Evolutionary conservation across 2,888 invertebrate genomes (phyloP).

Genomic region (Sclerodermus sp.): DNA sequence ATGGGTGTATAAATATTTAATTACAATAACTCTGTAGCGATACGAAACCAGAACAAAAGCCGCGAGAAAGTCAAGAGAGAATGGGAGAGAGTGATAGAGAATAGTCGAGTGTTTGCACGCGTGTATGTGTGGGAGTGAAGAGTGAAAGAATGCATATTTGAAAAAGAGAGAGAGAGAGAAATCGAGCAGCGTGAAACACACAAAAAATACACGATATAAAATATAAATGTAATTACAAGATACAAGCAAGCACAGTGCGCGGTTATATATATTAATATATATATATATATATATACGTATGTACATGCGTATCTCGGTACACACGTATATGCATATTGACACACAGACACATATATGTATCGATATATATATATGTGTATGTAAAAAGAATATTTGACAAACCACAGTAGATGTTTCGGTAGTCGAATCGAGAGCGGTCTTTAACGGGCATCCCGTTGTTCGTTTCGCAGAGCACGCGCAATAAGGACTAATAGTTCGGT

Average conservation of each 20-base stretch:
- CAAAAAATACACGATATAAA: constrained; percentile 13
- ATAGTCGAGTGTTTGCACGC: background rate
- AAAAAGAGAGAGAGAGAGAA: background rate
- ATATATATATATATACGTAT: background rate
- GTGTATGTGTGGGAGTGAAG: too few species aligned
- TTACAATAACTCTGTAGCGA: constrained; percentile 46
- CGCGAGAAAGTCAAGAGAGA: constrained; percentile 7
- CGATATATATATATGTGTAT: background rate
- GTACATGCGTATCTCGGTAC: background rate
- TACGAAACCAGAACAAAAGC: constrained; percentile 19
- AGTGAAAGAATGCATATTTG: too few species aligned
- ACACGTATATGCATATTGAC: too few species aligned
- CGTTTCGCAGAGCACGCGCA: too few species aligned
- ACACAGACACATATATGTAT: background rate
- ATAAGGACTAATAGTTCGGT: too few species aligned
- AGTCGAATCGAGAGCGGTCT: background rate
- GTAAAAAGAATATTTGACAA: background rate
- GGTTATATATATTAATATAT: background rate
- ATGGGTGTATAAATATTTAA: constrained; percentile 57
- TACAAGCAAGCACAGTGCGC: background rate
- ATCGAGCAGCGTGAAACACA: constrained; percentile 4
- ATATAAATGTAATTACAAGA: constrained; percentile 25
- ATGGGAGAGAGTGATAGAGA: constrained; percentile 2
- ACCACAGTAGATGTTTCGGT: background rate
- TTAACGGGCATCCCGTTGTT: too few species aligned